Evolutionary conservation across 2,797 vertebrate species (phyloP).

Genomic region (Myiotriccus ornatus): DNA sequence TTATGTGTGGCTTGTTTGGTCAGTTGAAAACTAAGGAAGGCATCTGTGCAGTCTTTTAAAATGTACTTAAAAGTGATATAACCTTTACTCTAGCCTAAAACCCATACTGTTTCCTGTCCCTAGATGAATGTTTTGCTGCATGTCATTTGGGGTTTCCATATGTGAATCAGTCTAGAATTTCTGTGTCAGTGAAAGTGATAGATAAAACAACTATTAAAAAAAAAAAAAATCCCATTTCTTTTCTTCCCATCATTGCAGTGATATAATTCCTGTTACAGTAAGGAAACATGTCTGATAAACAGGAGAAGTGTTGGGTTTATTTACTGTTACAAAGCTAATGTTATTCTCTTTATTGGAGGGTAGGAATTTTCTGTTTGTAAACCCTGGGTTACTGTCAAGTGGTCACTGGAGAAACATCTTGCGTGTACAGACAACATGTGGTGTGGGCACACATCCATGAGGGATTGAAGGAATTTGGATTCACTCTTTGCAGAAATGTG

Average conservation of each 20-base stretch:
- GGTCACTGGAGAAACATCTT: not conserved
- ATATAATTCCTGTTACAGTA: constrained; percentile 59
- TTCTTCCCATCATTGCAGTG: constrained; percentile 56
- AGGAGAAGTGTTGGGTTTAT: constrained; percentile 42
- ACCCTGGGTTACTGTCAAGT: not conserved
- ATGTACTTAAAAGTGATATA: not conserved
- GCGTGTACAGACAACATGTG: not conserved
- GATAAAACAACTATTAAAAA: constrained; percentile 47
- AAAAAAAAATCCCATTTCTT: constrained; percentile 57
- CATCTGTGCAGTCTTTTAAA: not conserved
- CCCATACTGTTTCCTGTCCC: constrained; percentile 69
- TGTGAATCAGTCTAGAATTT: constrained; percentile 67
- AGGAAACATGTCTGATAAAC: constrained; percentile 29
- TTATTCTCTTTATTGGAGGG: not conserved
- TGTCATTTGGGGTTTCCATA: constrained; percentile 68
- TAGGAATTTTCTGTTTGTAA: constrained; percentile 15
- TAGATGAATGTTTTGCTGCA: constrained; percentile 17
- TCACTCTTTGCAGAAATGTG: not conserved
- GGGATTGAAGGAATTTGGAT: not conserved
- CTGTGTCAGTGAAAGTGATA: constrained; percentile 52
- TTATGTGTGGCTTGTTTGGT: not conserved
- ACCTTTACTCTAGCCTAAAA: constrained; percentile 39
- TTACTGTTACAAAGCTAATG: constrained; percentile 18
- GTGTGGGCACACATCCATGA: not conserved
- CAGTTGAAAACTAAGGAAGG: not conserved